These are phyloP conservation scores for Monodelphis domestica DNA, from an alignment of 2,797 vertebrate genomes.

Conservation along the genomic window DNA sequence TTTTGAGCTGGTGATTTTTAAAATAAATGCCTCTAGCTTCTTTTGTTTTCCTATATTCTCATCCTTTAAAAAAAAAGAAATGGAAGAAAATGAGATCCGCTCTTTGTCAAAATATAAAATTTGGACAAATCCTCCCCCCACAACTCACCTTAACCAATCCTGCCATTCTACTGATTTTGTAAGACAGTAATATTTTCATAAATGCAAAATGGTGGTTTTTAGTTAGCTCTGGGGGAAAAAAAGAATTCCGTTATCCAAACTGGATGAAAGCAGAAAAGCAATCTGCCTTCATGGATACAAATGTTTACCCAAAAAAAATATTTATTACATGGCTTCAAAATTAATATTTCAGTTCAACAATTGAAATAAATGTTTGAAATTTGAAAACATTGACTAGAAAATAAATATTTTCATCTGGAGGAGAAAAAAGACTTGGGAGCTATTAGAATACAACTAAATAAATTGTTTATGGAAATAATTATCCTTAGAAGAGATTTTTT, in stretches of 20 bases:
- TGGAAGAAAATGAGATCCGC: background rate
- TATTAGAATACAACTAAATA: constrained; percentile 13
- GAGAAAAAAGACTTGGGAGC: constrained; percentile 1
- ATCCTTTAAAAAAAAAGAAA: constrained; percentile 11
- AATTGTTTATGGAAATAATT: constrained; percentile 1
- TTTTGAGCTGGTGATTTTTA: background rate
- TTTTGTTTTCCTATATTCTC: constrained; percentile 24
- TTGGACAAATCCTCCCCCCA: background rate
- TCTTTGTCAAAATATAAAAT: constrained; percentile 19
- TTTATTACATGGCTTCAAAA: constrained; percentile 8
- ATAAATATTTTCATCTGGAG: background rate
- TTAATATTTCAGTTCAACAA: constrained; percentile 23
- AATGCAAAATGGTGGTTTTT: background rate
- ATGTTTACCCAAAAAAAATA: constrained; percentile 9
- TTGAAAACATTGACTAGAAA: constrained; percentile 26
- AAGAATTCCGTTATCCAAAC: constrained; percentile 16
- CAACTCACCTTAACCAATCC: background rate
- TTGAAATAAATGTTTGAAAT: constrained; percentile 22
- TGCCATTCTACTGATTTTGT: background rate
- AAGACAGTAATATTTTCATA: constrained; percentile 17
- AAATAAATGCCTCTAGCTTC: constrained; percentile 20
- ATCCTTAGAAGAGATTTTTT: constrained; percentile 16
- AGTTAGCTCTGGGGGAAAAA: constrained; percentile 9
- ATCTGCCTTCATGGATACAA: constrained; percentile 12
- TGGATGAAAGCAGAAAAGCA: constrained; percentile 14